These are phyloP conservation scores for Caradrina kadenii DNA, from an alignment of 2,888 invertebrate species.

Conservation along the genomic window DNA sequence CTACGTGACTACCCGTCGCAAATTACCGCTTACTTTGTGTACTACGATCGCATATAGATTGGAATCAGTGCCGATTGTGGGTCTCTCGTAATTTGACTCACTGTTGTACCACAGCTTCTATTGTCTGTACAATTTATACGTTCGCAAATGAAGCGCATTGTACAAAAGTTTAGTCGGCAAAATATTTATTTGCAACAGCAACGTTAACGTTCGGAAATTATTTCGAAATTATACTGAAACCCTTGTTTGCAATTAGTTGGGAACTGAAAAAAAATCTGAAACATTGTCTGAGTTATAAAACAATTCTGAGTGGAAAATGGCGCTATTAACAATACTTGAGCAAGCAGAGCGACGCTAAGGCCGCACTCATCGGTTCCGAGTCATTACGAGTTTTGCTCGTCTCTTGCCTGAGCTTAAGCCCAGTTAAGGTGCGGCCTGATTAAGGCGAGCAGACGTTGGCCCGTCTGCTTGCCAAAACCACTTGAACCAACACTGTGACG, in stretches of 20 bases:
- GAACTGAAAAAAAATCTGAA: conserved; percentile 47
- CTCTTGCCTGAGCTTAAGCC: conserved; percentile 75
- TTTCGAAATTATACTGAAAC: conserved; percentile 41
- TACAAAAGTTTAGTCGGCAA: conserved; percentile 49
- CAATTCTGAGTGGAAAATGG: conserved; percentile 60
- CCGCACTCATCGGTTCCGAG: conserved; percentile 80
- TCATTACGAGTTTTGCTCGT: conserved; percentile 84
- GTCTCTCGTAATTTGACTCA: conserved; percentile 59
- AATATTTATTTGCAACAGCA: conserved; percentile 47
- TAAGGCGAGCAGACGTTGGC: conserved; percentile 83
- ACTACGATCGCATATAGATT: conserved; percentile 64
- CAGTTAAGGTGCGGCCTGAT: conserved; percentile 84
- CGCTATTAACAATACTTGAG: conserved; percentile 76
- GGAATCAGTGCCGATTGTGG: conserved; percentile 63
- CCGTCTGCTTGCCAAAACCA: conserved; percentile 86
- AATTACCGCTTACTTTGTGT: conserved; percentile 72
- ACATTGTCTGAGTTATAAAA: conserved; percentile 46
- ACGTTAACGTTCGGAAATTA: conserved; percentile 26
- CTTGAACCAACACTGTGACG: conserved; percentile 77
- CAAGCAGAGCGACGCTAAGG: conserved; percentile 78
- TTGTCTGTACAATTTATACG: conserved; percentile 58
- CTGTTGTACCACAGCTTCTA: conserved; percentile 52
- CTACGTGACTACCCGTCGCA: conserved; percentile 65
- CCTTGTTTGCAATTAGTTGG: conserved; percentile 45
- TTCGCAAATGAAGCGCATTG: conserved; percentile 57